Evolutionary conservation across 2,888 invertebrate species (phyloP), one percentile per base, ranked within the genome.

Genomic region (Bellardia pandia): DNA sequence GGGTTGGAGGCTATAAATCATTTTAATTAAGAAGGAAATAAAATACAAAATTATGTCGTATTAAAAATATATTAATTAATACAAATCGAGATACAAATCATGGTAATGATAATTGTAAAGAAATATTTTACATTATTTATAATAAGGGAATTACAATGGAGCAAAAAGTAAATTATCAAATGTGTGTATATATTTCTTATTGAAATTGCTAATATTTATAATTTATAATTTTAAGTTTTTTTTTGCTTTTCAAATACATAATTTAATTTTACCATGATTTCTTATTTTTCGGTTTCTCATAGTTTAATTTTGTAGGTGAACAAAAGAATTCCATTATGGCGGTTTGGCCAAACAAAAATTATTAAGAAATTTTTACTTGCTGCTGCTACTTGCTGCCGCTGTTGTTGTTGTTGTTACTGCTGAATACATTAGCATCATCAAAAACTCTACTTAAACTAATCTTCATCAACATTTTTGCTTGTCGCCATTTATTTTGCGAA

Each of bases 381-480:
- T 78, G 48, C 71, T 37, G 8, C 66, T 33, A 40, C 60, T 71
- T 75, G 58, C 64, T 76, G 53, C 30, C 33, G 33, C 13, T 64
- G 84, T 13, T 64, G n/a, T 30, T 56, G 51, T 68, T 37, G 48
- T 51, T 37, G 48, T 51, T 64, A 14, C 16, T 64, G 42, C 45
- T 42, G 77, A 68, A 86, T 81, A 56, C 75, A 86, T 86, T 86
- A 80, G 62, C 75, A 75, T 75, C 71, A 79, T 84, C 79, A 71
- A 66, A 66, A 72, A 58, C 45, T 76, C 69, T 60, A 69, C 78
- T 88, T 85, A 89, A 89, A 89, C 91, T 91, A 91, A 92, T 92
- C 92, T 91, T 92, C 92, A 92, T 92, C 91, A 92, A 91, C 79
- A 86, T 89, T 89, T 88, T 81, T 85, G 68, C 86, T 86, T 84